Conservation (phyloP, 2,888 invertebrate species). For the Stenichneumon culpator region DNA sequence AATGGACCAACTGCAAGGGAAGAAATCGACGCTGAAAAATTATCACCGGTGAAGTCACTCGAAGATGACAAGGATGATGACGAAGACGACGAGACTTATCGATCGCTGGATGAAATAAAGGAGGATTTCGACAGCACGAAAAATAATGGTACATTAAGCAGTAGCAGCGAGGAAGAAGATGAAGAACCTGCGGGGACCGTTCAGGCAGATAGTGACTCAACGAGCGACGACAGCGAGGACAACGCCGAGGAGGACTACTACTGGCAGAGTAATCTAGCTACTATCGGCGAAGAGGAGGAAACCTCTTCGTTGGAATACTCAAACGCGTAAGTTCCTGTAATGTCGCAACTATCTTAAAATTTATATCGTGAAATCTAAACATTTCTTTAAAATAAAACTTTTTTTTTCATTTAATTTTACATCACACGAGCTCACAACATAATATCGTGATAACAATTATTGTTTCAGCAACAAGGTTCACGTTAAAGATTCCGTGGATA, state of each 20-base stretch:
- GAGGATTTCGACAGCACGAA: constrained; percentile 66
- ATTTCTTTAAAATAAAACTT: background rate
- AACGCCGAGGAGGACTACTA: constrained; percentile 79
- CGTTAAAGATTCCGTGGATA: constrained; percentile 63
- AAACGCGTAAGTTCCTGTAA: constrained; percentile 76
- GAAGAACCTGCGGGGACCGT: constrained; percentile 51
- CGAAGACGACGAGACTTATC: constrained; percentile 71
- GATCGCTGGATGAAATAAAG: constrained; percentile 72
- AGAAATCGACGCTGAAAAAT: background rate
- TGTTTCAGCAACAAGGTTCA: constrained; percentile 73
- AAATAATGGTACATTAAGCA: constrained; percentile 55
- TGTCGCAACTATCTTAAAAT: background rate
- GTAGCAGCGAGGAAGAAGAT: constrained; percentile 62
- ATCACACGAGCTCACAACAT: constrained; percentile 15
- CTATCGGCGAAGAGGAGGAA: constrained; percentile 91
- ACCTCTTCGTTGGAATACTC: constrained; percentile 81
- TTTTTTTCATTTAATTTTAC: background rate
- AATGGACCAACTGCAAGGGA: constrained; percentile 9
- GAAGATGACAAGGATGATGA: constrained; percentile 41
- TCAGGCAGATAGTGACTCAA: constrained; percentile 85
- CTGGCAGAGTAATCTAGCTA: constrained; percentile 86
- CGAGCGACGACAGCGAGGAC: constrained; percentile 84
- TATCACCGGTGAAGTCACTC: background rate
- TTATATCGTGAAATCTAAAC: too few relatives aligned
- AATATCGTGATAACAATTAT: constrained; percentile 41